phyloP scores from a whole-genome alignment of 2,113 vertebrate species.

The Gymnobelideus leadbeateri region DNA sequence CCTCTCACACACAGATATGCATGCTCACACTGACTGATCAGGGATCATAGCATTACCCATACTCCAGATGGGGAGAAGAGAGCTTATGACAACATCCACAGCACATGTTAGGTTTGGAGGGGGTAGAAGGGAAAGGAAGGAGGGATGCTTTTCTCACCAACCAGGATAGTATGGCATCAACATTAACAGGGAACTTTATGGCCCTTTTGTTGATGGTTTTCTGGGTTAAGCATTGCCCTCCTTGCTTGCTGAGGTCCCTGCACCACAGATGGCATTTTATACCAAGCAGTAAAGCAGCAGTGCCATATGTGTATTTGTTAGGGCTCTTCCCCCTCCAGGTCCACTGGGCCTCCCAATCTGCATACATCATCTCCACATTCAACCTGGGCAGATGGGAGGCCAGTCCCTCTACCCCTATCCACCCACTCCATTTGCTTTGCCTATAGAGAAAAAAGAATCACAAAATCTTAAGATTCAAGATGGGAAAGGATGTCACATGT shows the following conservation, averaged over 20 bases:
- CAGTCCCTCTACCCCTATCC: conserved; percentile 62
- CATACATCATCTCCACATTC: conserved; percentile 74
- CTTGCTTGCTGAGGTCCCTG: conserved; percentile 67
- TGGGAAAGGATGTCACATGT: background rate
- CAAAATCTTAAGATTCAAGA: background rate
- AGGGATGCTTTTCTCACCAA: background rate
- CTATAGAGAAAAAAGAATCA: conserved; percentile 30
- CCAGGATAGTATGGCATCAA: conserved; percentile 56
- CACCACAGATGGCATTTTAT: conserved; percentile 81
- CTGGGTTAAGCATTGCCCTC: conserved; percentile 56
- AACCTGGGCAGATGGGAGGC: conserved; percentile 77
- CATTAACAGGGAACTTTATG: conserved; percentile 45
- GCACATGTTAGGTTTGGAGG: background rate
- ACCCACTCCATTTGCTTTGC: conserved; percentile 36
- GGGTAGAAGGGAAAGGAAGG: background rate
- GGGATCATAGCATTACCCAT: background rate
- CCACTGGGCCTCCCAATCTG: conserved; percentile 68
- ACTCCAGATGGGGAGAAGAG: background rate
- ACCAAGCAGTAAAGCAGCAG: conserved; percentile 68
- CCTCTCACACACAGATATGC: background rate
- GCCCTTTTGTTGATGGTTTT: conserved; percentile 68
- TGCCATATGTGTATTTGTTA: conserved; percentile 78
- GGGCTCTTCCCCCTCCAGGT: conserved; percentile 63
- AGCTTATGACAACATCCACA: background rate
- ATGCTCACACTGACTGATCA: background rate